Conservation (phyloP, 2,113 vertebrate genomes). For the Microcebus jonahi region DNA sequence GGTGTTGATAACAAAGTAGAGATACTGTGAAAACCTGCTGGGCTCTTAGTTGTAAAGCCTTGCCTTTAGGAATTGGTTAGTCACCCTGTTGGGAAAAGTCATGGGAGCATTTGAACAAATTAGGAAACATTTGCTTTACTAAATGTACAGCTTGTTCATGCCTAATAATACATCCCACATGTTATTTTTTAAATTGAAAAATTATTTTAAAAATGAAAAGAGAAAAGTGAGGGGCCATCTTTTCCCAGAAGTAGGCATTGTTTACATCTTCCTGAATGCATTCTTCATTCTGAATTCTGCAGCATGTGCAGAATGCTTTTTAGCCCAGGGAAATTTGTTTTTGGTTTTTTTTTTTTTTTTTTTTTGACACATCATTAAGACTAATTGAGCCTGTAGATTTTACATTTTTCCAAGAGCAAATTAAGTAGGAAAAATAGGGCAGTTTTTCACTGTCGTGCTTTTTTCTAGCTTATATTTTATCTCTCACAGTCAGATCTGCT, state of each 20-base stretch:
- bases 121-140: background rate
- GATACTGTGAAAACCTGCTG: background rate
- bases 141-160: background rate
- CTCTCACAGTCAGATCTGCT: background rate
- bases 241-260: background rate
- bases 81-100: background rate
- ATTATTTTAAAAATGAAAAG: background rate
- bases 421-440: background rate
- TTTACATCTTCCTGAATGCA: background rate
- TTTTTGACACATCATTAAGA: conserved; percentile 18
- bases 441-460: background rate
- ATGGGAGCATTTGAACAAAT: background rate
- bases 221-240: background rate
- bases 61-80: background rate
- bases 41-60: background rate
- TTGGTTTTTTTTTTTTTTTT: background rate
- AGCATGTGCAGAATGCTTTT: background rate
- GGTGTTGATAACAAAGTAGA: background rate
- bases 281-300: background rate
- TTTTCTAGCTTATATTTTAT: background rate
- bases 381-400: conserved; percentile 3
- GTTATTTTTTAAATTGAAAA: background rate
- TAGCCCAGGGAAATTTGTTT: background rate
- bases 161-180: background rate
- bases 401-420: conserved; percentile 45